phyloP scores from a whole-genome alignment of 1,140 invertebrate genomes.

The Belonocnema kinseyi region DNA sequence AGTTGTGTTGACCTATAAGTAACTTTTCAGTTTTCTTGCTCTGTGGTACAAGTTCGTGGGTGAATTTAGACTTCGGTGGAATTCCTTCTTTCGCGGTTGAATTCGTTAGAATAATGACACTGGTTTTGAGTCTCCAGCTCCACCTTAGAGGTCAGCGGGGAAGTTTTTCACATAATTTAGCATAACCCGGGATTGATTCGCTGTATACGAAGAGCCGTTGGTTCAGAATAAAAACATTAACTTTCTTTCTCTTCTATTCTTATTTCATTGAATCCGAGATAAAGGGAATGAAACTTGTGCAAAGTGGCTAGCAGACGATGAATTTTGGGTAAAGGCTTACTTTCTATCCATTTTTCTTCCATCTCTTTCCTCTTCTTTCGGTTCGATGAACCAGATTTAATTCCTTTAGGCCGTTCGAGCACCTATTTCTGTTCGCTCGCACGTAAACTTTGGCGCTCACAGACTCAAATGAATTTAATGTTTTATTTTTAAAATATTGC shows the following conservation, averaged over 20 bases:
- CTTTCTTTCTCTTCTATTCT: conserved; percentile 47
- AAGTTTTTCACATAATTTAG: conserved; percentile 70
- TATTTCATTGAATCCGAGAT: conserved; percentile 46
- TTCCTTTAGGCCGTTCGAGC: conserved; percentile 61
- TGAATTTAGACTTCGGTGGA: not conserved
- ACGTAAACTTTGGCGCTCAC: conserved; percentile 57
- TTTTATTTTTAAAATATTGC: not conserved
- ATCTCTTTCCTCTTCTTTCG: conserved; percentile 57
- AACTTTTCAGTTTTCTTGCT: too few relatives aligned
- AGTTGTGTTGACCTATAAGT: too few relatives aligned
- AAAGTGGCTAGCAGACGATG: conserved; percentile 58
- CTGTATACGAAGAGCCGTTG: conserved; percentile 58
- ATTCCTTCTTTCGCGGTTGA: not conserved
- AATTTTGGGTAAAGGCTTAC: conserved; percentile 62
- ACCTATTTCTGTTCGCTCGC: conserved; percentile 54
- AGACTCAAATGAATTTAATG: conserved; percentile 35
- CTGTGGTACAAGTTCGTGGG: too few relatives aligned
- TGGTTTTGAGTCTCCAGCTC: conserved; percentile 23
- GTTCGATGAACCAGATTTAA: conserved; percentile 67
- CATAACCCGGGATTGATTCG: conserved; percentile 48
- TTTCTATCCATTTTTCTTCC: conserved; percentile 31
- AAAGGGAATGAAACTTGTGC: conserved; percentile 50
- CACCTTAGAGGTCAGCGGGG: conserved; percentile 54
- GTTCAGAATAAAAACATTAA: conserved; percentile 52
- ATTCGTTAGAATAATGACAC: conserved; percentile 26